Conservation (phyloP, 2,888 invertebrate genomes). For the Ochropleura leucogaster region DNA sequence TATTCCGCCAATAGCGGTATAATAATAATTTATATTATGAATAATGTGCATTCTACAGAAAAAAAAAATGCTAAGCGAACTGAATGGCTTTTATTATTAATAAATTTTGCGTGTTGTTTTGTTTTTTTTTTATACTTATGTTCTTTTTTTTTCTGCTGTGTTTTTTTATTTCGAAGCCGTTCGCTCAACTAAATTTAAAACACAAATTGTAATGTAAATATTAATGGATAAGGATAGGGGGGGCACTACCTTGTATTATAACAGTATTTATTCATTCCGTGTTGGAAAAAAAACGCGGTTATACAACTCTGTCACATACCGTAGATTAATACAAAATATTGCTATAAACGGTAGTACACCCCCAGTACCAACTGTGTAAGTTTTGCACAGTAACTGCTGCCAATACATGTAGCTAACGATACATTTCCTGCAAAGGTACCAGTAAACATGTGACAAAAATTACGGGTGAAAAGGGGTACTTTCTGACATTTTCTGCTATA, state of each 20-base stretch:
- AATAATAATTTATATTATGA: constrained; percentile 15
- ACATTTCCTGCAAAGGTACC: background rate
- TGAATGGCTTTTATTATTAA: background rate
- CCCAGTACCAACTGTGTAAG: background rate
- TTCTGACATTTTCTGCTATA: background rate
- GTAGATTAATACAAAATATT: background rate
- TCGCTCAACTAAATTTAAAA: constrained; percentile 10
- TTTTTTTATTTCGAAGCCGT: background rate
- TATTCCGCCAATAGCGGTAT: constrained; percentile 2
- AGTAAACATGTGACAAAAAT: background rate
- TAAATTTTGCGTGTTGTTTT: background rate
- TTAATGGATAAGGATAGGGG: background rate
- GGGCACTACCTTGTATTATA: background rate
- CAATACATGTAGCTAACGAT: background rate
- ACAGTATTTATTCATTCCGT: background rate
- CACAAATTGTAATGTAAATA: constrained; percentile 10
- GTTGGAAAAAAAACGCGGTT: background rate
- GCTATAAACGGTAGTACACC: background rate
- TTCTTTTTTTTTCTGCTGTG: background rate
- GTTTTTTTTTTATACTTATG: background rate
- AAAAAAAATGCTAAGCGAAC: background rate
- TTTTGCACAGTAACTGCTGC: background rate
- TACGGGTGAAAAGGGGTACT: background rate
- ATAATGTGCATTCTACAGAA: no score
- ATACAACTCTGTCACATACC: background rate